These are phyloP conservation scores for Euglossa dilemma DNA, from an alignment of 1,140 invertebrate species.

Conservation along the genomic window DNA sequence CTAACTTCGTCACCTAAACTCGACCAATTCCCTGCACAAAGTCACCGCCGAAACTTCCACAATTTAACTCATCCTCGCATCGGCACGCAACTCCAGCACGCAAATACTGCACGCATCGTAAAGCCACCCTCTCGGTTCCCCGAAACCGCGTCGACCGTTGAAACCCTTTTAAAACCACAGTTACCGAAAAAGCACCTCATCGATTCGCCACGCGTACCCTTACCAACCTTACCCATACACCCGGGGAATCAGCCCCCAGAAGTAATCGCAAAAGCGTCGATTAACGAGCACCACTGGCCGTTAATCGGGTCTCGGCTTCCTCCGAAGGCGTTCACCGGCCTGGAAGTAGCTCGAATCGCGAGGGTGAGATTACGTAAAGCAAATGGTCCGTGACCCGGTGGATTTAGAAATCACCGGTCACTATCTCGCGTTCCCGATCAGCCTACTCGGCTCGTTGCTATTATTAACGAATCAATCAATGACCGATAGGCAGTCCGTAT, in stretches of 20 bases:
- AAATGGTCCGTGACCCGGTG: constrained; percentile 30
- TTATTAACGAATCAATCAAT: constrained; percentile 45
- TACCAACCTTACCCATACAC: neutral
- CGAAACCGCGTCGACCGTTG: neutral
- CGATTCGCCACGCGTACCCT: neutral
- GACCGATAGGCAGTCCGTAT: neutral
- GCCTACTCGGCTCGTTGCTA: neutral
- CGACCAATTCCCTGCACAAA: too few species aligned
- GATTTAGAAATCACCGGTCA: constrained; percentile 33
- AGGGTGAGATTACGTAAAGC: constrained; percentile 19
- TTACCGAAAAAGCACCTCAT: neutral
- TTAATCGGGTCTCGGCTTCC: neutral
- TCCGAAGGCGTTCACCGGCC: neutral
- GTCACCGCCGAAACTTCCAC: too few species aligned
- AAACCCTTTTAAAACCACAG: neutral
- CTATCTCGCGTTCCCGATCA: constrained; percentile 41
- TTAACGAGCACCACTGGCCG: neutral
- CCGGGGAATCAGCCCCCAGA: too few species aligned
- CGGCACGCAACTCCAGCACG: too few species aligned
- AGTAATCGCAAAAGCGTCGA: neutral
- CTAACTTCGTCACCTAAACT: too few species aligned
- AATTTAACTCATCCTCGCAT: too few species aligned
- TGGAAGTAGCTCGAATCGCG: neutral
- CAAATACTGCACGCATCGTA: too few species aligned
- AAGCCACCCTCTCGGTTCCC: too few species aligned